Evolutionary conservation across 2,113 vertebrate species (phyloP).

Genomic region (Malurus melanocephalus): DNA sequence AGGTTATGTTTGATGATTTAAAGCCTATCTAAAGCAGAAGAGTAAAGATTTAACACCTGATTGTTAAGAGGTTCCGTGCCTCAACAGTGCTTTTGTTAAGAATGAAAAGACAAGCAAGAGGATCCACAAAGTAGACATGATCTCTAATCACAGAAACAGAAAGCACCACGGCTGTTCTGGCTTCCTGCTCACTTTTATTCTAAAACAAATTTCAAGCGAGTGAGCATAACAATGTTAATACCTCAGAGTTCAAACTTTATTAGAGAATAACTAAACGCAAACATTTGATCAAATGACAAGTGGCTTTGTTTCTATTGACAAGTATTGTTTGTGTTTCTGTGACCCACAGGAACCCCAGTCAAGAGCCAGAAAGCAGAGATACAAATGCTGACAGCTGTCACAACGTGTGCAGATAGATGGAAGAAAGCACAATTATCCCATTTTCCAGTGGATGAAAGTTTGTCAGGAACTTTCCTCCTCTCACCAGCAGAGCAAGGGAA

Average conservation of each 20-base stretch:
- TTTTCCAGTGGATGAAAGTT: background rate
- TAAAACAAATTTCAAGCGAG: conserved; percentile 12
- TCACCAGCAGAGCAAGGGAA: background rate
- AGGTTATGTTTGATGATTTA: background rate
- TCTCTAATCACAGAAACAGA: background rate
- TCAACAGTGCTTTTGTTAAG: background rate
- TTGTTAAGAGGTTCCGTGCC: background rate
- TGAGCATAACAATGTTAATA: background rate
- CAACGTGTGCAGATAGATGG: background rate
- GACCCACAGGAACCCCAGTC: background rate
- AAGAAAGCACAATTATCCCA: conserved; percentile 26
- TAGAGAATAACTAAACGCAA: conserved; percentile 13
- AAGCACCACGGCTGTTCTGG: background rate
- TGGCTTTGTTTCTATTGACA: conserved; percentile 18
- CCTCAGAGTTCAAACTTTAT: conserved; percentile 1
- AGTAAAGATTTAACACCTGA: background rate
- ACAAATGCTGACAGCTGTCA: conserved; percentile 20
- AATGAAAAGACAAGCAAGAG: background rate
- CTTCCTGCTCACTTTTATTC: background rate
- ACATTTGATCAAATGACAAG: conserved; percentile 24
- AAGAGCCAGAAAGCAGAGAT: conserved; percentile 15
- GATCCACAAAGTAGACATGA: background rate
- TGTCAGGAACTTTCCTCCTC: background rate
- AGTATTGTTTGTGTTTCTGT: background rate
- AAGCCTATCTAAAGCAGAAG: background rate